Evolutionary conservation across 2,888 invertebrate genomes (phyloP).

Genomic region (Drymonia ruficornis): DNA sequence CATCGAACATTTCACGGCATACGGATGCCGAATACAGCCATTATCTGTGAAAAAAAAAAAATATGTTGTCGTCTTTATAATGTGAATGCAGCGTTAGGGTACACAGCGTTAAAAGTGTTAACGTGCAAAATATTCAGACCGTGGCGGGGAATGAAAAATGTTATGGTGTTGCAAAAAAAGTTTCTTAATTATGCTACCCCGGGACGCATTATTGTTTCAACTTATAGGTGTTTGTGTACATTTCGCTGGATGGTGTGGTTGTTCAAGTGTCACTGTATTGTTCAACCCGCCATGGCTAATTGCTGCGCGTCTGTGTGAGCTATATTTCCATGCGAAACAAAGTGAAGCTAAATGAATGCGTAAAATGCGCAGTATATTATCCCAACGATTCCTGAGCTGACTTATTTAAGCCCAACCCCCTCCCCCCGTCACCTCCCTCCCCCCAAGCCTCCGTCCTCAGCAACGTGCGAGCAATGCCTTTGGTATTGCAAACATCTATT

Average conservation of each 20-base stretch:
- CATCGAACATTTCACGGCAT: too few species aligned
- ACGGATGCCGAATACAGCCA: too few species aligned
- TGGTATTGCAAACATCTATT: too few species aligned
- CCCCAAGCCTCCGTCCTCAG: too few species aligned
- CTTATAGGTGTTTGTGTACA: conserved; percentile 35
- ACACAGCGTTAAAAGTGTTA: not conserved
- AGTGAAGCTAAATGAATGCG: too few species aligned
- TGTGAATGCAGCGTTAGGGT: too few species aligned
- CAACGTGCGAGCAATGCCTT: too few species aligned
- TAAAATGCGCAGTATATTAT: not conserved
- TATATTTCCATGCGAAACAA: not conserved
- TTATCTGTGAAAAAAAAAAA: too few species aligned
- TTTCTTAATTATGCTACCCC: conserved; percentile 24
- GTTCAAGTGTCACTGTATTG: conserved; percentile 32
- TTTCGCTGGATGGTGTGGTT: not conserved
- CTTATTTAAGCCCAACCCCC: too few species aligned
- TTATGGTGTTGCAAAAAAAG: conserved; percentile 20
- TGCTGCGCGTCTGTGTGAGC: conserved; percentile 41
- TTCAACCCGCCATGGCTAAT: conserved; percentile 50
- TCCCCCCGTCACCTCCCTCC: too few species aligned
- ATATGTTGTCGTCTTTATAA: too few species aligned
- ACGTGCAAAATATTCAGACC: not conserved
- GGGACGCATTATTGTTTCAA: conserved; percentile 31
- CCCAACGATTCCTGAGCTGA: too few species aligned
- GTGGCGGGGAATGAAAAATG: conserved; percentile 1